phyloP scores from a whole-genome alignment of 2,797 vertebrate species.

The Arnoldichthys spilopterus region DNA sequence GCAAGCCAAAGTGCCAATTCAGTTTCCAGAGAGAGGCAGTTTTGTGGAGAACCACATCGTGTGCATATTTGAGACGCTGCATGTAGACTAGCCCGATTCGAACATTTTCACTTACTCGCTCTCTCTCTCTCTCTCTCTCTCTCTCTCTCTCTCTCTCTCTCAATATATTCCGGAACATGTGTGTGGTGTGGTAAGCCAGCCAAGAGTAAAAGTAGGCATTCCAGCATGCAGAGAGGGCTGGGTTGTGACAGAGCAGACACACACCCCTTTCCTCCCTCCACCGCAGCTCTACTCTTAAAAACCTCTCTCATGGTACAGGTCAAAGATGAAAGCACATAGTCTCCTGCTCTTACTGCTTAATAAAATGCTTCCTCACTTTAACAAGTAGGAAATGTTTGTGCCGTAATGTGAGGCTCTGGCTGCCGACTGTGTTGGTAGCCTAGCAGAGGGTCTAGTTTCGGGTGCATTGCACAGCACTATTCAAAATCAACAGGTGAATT shows the following conservation, averaged over 20 bases:
- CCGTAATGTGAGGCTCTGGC: no score
- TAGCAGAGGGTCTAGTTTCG: background rate
- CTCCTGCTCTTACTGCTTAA: background rate
- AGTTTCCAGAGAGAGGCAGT: slow-evolving; percentile 19
- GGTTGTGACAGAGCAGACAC: slow-evolving; percentile 2
- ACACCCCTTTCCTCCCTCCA: slow-evolving; percentile 5
- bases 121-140: no score
- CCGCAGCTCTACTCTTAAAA: background rate
- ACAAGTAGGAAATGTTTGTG: background rate
- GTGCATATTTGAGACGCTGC: background rate
- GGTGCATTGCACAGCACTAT: background rate
- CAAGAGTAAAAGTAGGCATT: slow-evolving; percentile 24
- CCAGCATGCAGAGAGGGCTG: background rate
- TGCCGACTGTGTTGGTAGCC: background rate
- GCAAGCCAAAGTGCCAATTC: slow-evolving; percentile 1
- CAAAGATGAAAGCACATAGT: background rate
- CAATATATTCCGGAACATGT: slow-evolving; percentile 3
- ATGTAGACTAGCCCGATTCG: background rate
- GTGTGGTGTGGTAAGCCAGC: slow-evolving; percentile 13
- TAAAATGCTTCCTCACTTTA: background rate
- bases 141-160: background rate
- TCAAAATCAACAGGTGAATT: slow-evolving; percentile 11
- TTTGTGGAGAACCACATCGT: slow-evolving; percentile 17
- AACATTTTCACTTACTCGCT: background rate
- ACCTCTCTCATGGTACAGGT: background rate